A percentile compares a stretch with the other conserved stretches of the same genome.
phyloP scores from a whole-genome alignment of 2,113 vertebrate species.

The Mugil cephalus region DNA sequence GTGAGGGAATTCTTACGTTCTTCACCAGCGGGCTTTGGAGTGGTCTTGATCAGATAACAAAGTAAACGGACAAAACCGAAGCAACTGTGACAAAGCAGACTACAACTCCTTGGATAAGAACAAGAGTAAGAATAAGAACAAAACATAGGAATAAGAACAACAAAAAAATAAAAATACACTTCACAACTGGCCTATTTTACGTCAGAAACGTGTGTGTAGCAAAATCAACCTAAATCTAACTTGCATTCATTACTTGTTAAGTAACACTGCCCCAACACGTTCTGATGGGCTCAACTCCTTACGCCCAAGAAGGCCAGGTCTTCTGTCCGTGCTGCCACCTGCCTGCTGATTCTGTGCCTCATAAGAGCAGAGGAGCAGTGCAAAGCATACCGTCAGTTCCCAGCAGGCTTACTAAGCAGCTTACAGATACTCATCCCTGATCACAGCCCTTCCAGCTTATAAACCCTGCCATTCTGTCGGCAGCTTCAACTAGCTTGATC shows the following conservation, averaged over 20 bases:
- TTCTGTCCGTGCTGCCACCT: constrained; percentile 35
- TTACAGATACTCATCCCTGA: constrained; percentile 82
- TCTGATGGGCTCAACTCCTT: constrained; percentile 3
- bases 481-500: constrained; percentile 72
- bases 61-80: constrained; percentile 28
- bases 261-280: background rate
- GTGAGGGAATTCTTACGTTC: constrained; percentile 19
- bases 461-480: constrained; percentile 65
- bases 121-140: no score
- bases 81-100: background rate
- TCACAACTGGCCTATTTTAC: no score
- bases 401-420: constrained; percentile 77
- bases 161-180: no score
- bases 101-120: background rate
- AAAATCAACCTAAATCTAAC: no score
- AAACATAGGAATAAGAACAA: no score
- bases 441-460: constrained; percentile 75
- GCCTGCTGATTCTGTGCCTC: constrained; percentile 48
- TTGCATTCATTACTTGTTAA: no score
- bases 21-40: constrained; percentile 51
- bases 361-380: constrained; percentile 54
- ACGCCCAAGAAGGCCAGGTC: background rate
- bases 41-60: constrained; percentile 38
- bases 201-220: no score
- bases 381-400: constrained; percentile 68